Evolutionary conservation across 1,140 invertebrate genomes (phyloP), one percentile per base, ranked within the genome.

Genomic region (Calephelis virginiensis): DNA sequence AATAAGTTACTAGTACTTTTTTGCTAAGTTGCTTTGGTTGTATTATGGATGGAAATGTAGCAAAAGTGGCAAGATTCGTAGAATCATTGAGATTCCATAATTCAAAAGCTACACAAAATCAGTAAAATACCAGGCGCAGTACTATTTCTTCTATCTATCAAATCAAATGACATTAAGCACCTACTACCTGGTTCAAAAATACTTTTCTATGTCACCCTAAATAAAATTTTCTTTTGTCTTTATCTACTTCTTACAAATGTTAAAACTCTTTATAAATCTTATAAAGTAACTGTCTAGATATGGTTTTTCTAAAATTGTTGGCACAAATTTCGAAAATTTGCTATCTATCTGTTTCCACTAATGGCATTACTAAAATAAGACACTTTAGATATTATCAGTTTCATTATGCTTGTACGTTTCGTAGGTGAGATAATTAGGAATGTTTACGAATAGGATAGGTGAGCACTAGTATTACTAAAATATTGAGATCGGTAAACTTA

Each of bases 281-380:
- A 78, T 74, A 74, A 82, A 77, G 75, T 80, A 76, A 85, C 80
- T 75, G 76, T 81, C 81, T 86, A 74, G 66, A 74, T 64, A 83
- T 82, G 69, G 62, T 68, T 83, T 75, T 74, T 81, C 85, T 89
- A 89, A 80, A 77, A 74, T 83, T 78, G 67, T 86, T 77, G 75
- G 77, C 88, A 89, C 77, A 89, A 73, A 85, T 85, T 85, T 89
- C 75, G 81, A 86, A 87, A 87, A 85, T 89, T 77, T 83, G 80
- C 86, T 90, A 90, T 71, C 82, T 88, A 90, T 83, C 81, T 82
- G 81, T 81, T 59, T 81, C 72, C 61, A 70, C 88, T 90, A 90
- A 86, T 87, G 85, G 80, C 80, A 77, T 85, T 89, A 87, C 89
- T 91, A 89, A 89, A 84, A 90, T 89, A 91, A 89, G 86, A 91